A percentile compares a stretch with the other conserved stretches of the same genome.
phyloP scores from a whole-genome alignment of 1,140 invertebrate genomes.

The Dufourea novaeangliae region DNA sequence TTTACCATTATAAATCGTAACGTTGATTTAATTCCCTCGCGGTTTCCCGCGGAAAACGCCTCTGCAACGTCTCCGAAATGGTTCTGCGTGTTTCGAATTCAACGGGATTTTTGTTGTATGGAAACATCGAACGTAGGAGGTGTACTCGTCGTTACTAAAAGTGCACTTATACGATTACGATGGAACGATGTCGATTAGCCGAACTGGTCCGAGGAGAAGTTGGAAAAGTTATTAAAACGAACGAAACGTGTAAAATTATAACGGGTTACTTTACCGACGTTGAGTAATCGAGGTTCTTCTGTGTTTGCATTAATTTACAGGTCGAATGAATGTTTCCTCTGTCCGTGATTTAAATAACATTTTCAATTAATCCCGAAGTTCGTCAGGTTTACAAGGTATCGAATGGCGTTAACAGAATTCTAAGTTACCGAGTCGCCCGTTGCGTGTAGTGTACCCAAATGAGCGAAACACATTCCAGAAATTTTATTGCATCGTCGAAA shows the following conservation, averaged over 20 bases:
- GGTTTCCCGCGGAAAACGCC: constrained; percentile 21
- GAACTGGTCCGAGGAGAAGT: no score
- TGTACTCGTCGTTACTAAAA: neutral
- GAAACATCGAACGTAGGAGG: neutral
- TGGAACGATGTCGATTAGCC: no score
- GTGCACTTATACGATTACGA: no score
- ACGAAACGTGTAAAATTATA: no score
- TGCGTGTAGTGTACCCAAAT: constrained; percentile 2
- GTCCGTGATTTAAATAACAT: no score
- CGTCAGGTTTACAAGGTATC: constrained; percentile 13
- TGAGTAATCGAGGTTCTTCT: no score
- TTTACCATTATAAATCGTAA: constrained; percentile 41
- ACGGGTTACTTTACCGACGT: no score
- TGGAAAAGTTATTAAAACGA: no score
- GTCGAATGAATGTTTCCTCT: neutral
- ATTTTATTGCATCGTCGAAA: constrained; percentile 51
- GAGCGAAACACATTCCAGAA: constrained; percentile 49
- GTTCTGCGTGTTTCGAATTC: neutral
- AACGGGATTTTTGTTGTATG: neutral
- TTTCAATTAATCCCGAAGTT: constrained; percentile 13
- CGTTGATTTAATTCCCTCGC: constrained; percentile 36
- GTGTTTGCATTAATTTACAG: neutral
- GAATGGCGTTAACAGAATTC: neutral
- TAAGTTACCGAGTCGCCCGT: constrained; percentile 1
- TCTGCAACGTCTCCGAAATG: no score